These are phyloP conservation scores for Bufo bufo DNA, from an alignment of 2,113 vertebrate genomes.

Conservation along the genomic window DNA sequence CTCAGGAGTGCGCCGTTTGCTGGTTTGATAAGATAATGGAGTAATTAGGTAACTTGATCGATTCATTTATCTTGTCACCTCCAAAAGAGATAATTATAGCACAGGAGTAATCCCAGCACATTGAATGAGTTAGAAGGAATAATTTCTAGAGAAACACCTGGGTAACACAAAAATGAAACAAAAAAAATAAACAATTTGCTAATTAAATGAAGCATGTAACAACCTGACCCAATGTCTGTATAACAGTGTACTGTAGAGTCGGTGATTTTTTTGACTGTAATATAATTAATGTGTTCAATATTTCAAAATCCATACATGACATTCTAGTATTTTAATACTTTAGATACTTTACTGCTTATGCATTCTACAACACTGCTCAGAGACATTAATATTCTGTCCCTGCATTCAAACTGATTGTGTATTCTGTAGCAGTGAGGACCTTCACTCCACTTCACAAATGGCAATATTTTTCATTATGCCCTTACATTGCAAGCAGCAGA, in stretches of 20 bases:
- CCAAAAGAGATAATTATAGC: constrained; percentile 63
- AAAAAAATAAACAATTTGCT: background rate
- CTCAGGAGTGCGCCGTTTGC: background rate
- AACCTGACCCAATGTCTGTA: background rate
- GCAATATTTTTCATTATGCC: constrained; percentile 60
- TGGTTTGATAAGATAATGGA: constrained; percentile 60
- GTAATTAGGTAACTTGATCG: constrained; percentile 55
- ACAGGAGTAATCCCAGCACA: constrained; percentile 54
- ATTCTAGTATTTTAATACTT: constrained; percentile 57
- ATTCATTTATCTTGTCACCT: constrained; percentile 60
- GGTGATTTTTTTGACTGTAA: background rate
- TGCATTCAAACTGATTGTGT: constrained; percentile 66
- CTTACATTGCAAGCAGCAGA: constrained; percentile 50
- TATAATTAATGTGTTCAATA: background rate
- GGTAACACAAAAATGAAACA: constrained; percentile 37
- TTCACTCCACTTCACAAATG: constrained; percentile 54
- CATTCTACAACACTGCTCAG: constrained; percentile 67
- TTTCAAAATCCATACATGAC: constrained; percentile 60
- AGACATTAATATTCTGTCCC: constrained; percentile 70
- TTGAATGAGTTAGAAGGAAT: constrained; percentile 46
- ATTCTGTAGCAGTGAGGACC: constrained; percentile 62
- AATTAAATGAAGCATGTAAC: constrained; percentile 9
- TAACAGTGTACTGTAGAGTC: background rate
- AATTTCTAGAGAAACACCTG: constrained; percentile 48
- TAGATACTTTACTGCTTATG: constrained; percentile 63